Percentiles rank a stretch among this genome's conserved stretches.
Evolutionary conservation across 2,888 invertebrate genomes (phyloP).

Genomic region (Andrena trimmerana): DNA sequence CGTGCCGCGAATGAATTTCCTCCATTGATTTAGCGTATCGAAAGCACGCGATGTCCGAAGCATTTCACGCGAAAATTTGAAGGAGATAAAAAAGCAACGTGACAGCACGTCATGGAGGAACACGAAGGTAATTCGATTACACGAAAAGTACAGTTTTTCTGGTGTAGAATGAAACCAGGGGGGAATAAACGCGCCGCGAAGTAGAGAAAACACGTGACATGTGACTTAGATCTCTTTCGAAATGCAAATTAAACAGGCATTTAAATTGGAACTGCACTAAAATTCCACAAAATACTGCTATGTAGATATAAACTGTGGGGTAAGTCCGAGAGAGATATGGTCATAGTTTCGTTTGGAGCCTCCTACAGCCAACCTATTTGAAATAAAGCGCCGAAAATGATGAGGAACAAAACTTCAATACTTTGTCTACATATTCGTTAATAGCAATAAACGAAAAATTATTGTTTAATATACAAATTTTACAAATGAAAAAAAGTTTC

Average conservation of each 20-base stretch:
- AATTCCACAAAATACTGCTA: too few relatives aligned
- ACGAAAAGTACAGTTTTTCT: not conserved
- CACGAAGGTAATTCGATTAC: not conserved
- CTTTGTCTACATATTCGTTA: too few relatives aligned
- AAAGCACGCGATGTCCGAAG: constrained; percentile 18
- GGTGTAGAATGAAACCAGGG: not conserved
- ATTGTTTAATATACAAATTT: too few relatives aligned
- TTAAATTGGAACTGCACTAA: not conserved
- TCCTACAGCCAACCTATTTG: too few relatives aligned
- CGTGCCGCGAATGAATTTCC: not conserved
- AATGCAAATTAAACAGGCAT: not conserved
- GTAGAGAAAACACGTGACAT: not conserved
- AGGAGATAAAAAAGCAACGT: not conserved
- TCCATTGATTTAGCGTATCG: constrained; percentile 18
- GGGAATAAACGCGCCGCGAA: not conserved
- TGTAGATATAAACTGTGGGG: too few relatives aligned
- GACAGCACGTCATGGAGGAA: not conserved
- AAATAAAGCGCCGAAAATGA: too few relatives aligned
- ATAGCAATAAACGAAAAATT: too few relatives aligned
- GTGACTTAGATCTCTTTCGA: not conserved
- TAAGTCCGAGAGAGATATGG: too few relatives aligned
- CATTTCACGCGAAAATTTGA: constrained; percentile 7
- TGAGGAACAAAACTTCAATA: too few relatives aligned
- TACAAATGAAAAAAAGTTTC: too few relatives aligned
- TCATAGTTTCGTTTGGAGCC: too few relatives aligned